phyloP scores from a whole-genome alignment of 2,888 invertebrate species.

The Phlogophora meticulosa region DNA sequence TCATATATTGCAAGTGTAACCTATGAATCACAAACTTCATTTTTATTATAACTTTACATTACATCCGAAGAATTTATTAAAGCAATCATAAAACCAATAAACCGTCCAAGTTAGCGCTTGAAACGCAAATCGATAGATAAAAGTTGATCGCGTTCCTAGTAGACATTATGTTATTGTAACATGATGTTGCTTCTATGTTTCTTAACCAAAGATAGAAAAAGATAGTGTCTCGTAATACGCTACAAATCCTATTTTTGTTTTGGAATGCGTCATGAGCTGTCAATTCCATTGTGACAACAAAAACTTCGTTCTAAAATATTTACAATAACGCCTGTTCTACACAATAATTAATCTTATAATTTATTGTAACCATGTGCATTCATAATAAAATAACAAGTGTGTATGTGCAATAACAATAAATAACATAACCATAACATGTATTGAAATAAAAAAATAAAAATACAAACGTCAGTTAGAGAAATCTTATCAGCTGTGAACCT shows the following conservation, averaged over 20 bases:
- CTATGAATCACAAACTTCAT: constrained; percentile 56
- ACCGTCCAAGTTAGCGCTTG: constrained; percentile 31
- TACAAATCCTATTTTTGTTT: fast-evolving
- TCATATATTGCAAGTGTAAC: constrained; percentile 20
- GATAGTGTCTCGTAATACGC: background rate
- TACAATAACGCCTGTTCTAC: too few species aligned
- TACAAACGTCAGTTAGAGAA: too few species aligned
- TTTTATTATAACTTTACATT: constrained; percentile 50
- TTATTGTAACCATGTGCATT: too few species aligned
- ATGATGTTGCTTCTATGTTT: background rate
- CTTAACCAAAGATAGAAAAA: constrained; percentile 5
- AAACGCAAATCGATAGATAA: constrained; percentile 63
- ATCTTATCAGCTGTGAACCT: constrained; percentile 40
- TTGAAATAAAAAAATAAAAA: too few species aligned
- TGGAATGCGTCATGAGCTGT: constrained; percentile 24
- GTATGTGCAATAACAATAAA: too few species aligned
- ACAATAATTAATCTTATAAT: too few species aligned
- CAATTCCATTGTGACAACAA: constrained; percentile 30
- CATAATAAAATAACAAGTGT: too few species aligned
- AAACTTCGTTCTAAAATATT: constrained; percentile 30
- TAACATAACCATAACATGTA: too few species aligned
- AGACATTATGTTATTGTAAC: background rate
- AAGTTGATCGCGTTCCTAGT: constrained; percentile 32
- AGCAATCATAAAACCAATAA: background rate
- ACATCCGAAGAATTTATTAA: constrained; percentile 12